phyloP scores from a whole-genome alignment of 2,888 invertebrate genomes.

The Chymomyza amoena region DNA sequence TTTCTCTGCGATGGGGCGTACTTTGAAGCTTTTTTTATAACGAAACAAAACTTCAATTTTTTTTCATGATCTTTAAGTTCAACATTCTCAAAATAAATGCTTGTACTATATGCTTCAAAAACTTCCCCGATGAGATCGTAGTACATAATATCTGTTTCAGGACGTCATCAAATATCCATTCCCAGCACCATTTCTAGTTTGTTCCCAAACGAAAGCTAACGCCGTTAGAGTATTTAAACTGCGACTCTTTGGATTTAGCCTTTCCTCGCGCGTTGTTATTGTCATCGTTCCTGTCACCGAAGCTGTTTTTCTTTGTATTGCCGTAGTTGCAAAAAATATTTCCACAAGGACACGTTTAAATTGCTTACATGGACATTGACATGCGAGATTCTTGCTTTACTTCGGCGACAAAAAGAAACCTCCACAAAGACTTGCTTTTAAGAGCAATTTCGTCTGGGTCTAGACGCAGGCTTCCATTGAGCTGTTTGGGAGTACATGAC shows the following conservation, averaged over 20 bases:
- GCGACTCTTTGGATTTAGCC: background rate
- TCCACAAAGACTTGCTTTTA: conserved; percentile 17
- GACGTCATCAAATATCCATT: too few relatives aligned
- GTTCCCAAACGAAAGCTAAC: too few relatives aligned
- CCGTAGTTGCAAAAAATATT: conserved; percentile 7
- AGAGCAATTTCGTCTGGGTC: background rate
- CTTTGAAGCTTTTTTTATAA: too few relatives aligned
- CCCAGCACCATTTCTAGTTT: too few relatives aligned
- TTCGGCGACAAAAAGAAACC: background rate
- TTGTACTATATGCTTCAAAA: too few relatives aligned
- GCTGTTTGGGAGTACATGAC: background rate
- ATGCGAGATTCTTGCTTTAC: conserved; percentile 14
- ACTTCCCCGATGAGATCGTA: too few relatives aligned
- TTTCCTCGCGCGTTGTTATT: background rate
- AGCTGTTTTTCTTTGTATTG: conserved; percentile 29
- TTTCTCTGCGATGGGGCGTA: too few relatives aligned
- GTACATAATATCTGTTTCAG: too few relatives aligned
- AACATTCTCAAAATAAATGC: too few relatives aligned
- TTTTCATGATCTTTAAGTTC: too few relatives aligned
- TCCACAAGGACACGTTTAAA: conserved; percentile 61
- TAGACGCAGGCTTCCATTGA: background rate
- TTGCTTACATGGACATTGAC: conserved; percentile 39
- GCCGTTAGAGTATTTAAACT: background rate
- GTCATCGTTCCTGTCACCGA: background rate
- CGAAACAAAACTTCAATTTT: too few relatives aligned